Base-by-base conservation (phyloP, 2,113 vertebrate species). In the Limanda limanda region DNA sequence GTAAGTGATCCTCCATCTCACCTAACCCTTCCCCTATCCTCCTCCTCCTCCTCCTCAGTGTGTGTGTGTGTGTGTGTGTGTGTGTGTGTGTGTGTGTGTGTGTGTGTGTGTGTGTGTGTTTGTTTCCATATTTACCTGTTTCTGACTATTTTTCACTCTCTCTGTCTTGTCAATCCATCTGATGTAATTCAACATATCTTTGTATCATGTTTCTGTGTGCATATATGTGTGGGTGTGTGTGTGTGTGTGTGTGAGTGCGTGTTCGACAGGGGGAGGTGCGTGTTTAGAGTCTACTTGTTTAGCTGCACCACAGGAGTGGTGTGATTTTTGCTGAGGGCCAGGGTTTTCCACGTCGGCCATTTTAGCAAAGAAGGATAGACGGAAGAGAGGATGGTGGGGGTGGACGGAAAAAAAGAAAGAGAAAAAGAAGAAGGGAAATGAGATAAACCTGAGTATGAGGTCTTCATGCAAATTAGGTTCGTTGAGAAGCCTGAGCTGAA, bases 1-100 rank as follows among this genome's bases (percentile, higher is more conserved):
- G 98, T 99, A 99, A 99, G 98, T 99, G 95, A 96, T 95, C 95
- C 96, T 97, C 86, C 91, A 90, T 95, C 94, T 95, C 96, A 95
- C 92, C 96, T 95, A 94, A 91, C 94, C 91, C 92, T 92, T 68
- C 74, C 69, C 71, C 71, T 25, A 27, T 24, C 67, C 80, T 71
- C 74, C 55, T 74, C 67, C 80, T 71, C 74, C 55, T 74, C 94
- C 84, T 84, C 85, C 92, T 90, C 69, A 24, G 91, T 92, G 3
- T 72, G 84, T 73, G 64, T 67, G 82, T 73, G 84, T n/a, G 70
- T 25, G 58, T 55, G 69, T 18, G 59, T 61, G 74, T 67, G 48
- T 48, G 62, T 48, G 35, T 74, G 60, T 52, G 25, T 25, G 25
- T 25, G 25, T 25, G 25, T 25, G 25, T 25, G 25, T 25, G 25